A percentile compares a stretch with the other conserved stretches of the same genome.
phyloP scores from a whole-genome alignment of 2,113 vertebrate species.

The Chaetura pelagica region DNA sequence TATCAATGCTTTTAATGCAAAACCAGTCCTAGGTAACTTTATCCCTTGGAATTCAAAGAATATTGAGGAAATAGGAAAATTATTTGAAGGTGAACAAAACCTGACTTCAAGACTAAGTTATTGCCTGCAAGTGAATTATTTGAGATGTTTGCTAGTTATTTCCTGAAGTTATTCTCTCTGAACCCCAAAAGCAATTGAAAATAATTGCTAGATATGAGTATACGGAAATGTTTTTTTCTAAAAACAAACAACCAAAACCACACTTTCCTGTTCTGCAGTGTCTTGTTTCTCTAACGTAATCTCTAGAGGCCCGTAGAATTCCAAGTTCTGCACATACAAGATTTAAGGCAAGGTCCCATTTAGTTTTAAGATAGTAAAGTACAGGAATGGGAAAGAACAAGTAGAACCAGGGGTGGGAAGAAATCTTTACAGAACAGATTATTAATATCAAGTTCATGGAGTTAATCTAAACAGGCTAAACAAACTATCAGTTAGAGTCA shows the following conservation, averaged over 20 bases:
- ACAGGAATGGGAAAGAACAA: not conserved
- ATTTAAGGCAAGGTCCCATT: not conserved
- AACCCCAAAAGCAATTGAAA: slow-evolving; percentile 9
- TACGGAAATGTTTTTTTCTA: slow-evolving; percentile 5
- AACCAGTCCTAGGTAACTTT: not conserved
- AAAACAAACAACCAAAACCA: slow-evolving; percentile 46
- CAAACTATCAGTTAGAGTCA: not conserved
- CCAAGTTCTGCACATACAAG: not conserved
- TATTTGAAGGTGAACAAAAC: not conserved
- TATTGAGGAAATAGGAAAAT: not conserved
- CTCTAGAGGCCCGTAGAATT: not conserved
- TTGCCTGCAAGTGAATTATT: not conserved
- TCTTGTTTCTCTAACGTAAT: slow-evolving; percentile 4
- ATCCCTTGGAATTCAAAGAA: not conserved
- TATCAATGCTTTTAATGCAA: not conserved
- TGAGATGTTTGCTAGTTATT: slow-evolving; percentile 35
- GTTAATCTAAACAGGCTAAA: not conserved
- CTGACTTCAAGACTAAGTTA: not conserved
- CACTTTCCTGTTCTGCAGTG: slow-evolving; percentile 20
- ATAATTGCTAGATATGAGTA: not conserved
- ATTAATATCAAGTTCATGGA: not conserved
- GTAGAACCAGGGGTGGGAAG: not conserved
- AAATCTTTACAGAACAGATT: not conserved
- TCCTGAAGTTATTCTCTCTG: slow-evolving; percentile 17
- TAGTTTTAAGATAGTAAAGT: not conserved